Percentiles rank a stretch among this genome's conserved stretches.
phyloP scores from a whole-genome alignment of 2,797 vertebrate genomes.

The Notolepis coatsorum region DNA sequence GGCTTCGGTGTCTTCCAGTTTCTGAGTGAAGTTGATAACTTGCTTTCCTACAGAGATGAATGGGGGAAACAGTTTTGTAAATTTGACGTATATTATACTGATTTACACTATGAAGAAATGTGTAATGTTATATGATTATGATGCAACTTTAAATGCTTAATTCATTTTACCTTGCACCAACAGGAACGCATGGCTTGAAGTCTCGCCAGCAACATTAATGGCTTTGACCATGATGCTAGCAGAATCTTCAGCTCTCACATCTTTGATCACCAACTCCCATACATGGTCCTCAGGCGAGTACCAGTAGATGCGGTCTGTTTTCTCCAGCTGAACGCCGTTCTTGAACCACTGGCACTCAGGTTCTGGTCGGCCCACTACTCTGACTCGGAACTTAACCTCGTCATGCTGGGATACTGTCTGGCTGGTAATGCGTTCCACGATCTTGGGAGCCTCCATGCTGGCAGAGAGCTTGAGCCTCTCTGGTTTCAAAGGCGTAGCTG shows the following conservation, averaged over 20 bases:
- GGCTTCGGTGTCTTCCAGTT: slow-evolving; percentile 86
- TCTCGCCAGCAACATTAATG: slow-evolving; percentile 93
- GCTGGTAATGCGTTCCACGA: slow-evolving; percentile 94
- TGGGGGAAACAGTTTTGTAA: too few species aligned
- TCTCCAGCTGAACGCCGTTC: slow-evolving; percentile 94
- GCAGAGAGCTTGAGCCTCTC: slow-evolving; percentile 93
- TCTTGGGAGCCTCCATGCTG: slow-evolving; percentile 98
- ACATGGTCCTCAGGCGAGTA: slow-evolving; percentile 98
- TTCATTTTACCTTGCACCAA: slow-evolving; percentile 97
- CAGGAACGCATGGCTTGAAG: slow-evolving; percentile 96
- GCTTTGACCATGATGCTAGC: slow-evolving; percentile 99
- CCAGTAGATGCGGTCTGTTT: slow-evolving; percentile 95
- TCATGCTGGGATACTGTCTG: slow-evolving; percentile 88
- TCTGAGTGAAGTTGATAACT: slow-evolving; percentile 87
- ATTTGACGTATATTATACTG: too few species aligned
- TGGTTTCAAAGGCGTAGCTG: slow-evolving; percentile 94
- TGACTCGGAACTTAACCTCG: slow-evolving; percentile 90
- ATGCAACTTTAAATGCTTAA: too few species aligned
- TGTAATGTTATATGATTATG: too few species aligned
- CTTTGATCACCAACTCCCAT: slow-evolving; percentile 94
- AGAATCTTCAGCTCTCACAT: slow-evolving; percentile 93
- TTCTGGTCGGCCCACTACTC: slow-evolving; percentile 95
- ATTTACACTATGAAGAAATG: too few species aligned
- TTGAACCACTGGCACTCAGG: slow-evolving; percentile 99
- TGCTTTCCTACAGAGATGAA: slow-evolving; percentile 88